These are phyloP conservation scores for Brenthis daphne DNA, from an alignment of 2,888 invertebrate species.

Conservation along the genomic window DNA sequence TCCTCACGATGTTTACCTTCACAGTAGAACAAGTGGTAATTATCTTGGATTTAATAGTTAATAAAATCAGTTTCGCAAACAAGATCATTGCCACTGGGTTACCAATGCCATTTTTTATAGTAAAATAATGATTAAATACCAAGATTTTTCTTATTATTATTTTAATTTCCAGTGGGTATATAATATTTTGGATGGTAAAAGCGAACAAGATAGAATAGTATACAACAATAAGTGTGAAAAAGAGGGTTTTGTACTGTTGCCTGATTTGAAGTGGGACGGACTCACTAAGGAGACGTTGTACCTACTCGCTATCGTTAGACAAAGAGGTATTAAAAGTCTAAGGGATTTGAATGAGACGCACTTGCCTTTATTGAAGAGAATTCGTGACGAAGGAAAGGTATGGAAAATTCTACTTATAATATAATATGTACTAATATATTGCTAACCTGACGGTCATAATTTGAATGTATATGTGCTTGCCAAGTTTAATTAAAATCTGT, in stretches of 20 bases:
- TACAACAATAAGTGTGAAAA: conserved; percentile 85
- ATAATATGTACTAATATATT: too few species aligned
- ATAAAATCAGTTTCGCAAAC: too few species aligned
- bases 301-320: conserved; percentile 89
- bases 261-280: conserved; percentile 98
- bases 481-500: neutral
- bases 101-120: too few species aligned
- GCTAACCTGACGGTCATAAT: too few species aligned
- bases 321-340: conserved; percentile 89
- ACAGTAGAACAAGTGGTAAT: too few species aligned
- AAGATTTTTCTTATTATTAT: neutral
- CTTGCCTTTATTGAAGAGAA: conserved; percentile 91
- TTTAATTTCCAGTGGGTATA: conserved; percentile 91
- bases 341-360: conserved; percentile 91
- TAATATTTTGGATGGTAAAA: conserved; percentile 96
- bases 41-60: too few species aligned
- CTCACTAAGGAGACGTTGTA: conserved; percentile 89
- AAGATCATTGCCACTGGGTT: too few species aligned
- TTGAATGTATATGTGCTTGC: too few species aligned
- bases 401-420: neutral
- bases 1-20: too few species aligned
- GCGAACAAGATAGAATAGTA: conserved; percentile 93
- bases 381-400: conserved; percentile 88
- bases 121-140: too few species aligned
- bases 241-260: conserved; percentile 93